phyloP scores from a whole-genome alignment of 2,113 vertebrate species.

The Campylomormyrus tamandua region DNA sequence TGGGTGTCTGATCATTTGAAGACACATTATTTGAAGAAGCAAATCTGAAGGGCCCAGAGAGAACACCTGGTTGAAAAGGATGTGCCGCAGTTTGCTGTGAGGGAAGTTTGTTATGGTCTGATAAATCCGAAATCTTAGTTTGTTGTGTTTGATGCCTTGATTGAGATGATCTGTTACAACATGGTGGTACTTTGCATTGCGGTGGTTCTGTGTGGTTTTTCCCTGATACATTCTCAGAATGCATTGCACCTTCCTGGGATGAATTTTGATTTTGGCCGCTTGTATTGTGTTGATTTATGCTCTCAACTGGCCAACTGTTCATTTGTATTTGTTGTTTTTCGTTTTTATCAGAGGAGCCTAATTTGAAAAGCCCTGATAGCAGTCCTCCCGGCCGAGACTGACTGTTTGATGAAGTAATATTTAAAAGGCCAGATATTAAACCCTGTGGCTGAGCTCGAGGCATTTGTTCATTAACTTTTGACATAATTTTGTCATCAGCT shows the following conservation, averaged over 20 bases:
- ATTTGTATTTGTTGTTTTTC: constrained; percentile 29
- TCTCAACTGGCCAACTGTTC: constrained; percentile 34
- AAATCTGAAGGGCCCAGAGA: constrained; percentile 58
- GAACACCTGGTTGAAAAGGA: constrained; percentile 30
- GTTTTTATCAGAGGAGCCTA: constrained; percentile 43
- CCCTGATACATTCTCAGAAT: constrained; percentile 30
- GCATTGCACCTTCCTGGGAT: constrained; percentile 32
- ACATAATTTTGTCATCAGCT: neutral
- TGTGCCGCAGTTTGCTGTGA: constrained; percentile 35
- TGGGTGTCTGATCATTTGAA: constrained; percentile 29
- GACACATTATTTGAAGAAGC: constrained; percentile 59
- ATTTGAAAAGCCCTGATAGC: constrained; percentile 57
- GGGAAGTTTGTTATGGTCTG: neutral
- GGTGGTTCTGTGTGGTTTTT: neutral
- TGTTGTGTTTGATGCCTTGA: neutral
- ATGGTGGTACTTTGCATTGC: neutral
- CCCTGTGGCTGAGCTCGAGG: constrained; percentile 42
- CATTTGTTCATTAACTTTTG: constrained; percentile 20
- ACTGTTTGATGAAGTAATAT: constrained; percentile 39
- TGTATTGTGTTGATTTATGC: constrained; percentile 25
- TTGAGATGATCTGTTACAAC: neutral
- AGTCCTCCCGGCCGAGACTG: constrained; percentile 50
- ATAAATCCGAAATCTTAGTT: neutral
- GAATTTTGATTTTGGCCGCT: constrained; percentile 18
- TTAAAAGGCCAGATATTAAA: constrained; percentile 53